Conservation (phyloP, 2,797 vertebrate genomes). For the Natrix natrix region DNA sequence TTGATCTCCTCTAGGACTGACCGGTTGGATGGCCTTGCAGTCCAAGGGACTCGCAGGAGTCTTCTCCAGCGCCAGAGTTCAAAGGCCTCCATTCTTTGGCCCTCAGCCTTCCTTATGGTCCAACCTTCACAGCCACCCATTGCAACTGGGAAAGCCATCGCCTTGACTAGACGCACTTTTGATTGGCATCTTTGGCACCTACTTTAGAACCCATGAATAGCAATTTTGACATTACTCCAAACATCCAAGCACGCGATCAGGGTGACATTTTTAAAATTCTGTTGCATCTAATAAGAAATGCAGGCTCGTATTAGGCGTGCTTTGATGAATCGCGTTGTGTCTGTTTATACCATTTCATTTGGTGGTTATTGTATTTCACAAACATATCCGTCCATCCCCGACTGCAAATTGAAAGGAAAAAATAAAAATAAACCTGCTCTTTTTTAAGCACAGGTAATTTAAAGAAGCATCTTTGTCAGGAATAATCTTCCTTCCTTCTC, state of each 20-base stretch:
- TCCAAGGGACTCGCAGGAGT: too few relatives aligned
- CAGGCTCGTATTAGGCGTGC: neutral
- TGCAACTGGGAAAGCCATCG: too few relatives aligned
- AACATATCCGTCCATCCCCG: neutral
- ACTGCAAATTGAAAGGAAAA: neutral
- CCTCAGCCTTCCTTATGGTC: too few relatives aligned
- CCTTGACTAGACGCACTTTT: too few relatives aligned
- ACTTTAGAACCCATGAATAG: neutral
- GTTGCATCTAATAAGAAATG: neutral
- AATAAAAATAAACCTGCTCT: neutral
- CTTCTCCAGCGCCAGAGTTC: too few relatives aligned
- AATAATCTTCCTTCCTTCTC: neutral
- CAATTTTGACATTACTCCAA: neutral
- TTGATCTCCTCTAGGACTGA: too few relatives aligned
- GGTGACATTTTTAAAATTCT: neutral
- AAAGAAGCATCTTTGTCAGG: neutral
- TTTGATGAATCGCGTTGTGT: neutral
- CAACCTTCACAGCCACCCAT: too few relatives aligned
- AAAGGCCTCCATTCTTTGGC: too few relatives aligned
- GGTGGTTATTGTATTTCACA: neutral
- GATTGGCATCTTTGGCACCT: too few relatives aligned
- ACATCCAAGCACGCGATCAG: neutral
- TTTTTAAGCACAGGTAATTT: neutral
- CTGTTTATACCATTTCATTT: neutral
- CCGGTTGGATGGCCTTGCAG: too few relatives aligned